Conservation (phyloP, 2,113 vertebrate genomes). For the Bettongia penicillata region DNA sequence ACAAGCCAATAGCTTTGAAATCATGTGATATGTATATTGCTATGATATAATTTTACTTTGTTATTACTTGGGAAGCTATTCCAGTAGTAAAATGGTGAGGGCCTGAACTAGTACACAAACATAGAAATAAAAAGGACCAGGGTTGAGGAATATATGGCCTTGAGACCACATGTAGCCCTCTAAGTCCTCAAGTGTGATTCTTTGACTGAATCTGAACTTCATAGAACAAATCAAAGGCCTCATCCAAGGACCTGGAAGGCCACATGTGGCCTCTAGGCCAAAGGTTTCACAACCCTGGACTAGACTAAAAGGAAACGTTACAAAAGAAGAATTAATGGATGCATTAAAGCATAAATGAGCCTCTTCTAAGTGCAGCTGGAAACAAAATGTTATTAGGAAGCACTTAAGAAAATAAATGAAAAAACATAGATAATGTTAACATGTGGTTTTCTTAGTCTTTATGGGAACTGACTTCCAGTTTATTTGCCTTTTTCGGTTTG, state of each 20-base stretch:
- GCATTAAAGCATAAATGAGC: neutral
- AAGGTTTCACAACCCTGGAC: neutral
- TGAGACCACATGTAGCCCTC: too few species aligned
- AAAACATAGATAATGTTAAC: neutral
- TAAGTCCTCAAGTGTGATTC: too few species aligned
- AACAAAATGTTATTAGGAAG: neutral
- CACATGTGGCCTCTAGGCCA: too few species aligned
- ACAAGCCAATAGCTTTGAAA: neutral
- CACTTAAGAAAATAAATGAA: neutral
- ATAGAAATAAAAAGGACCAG: neutral
- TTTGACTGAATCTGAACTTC: too few species aligned
- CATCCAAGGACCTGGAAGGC: too few species aligned
- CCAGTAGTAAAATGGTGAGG: neutral
- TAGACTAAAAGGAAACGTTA: neutral
- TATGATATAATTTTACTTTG: neutral
- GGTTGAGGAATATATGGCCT: too few species aligned
- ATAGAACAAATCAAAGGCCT: too few species aligned
- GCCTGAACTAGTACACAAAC: neutral
- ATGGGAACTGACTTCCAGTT: neutral
- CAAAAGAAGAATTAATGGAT: neutral
- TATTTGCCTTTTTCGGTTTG: neutral
- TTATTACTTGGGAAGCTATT: neutral
- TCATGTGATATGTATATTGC: neutral
- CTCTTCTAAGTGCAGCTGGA: neutral
- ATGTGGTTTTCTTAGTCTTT: neutral